A percentile compares a stretch with the other conserved stretches of the same genome.
phyloP scores from a whole-genome alignment of 1,140 invertebrate species.

The Rhopalosiphum maidis region DNA sequence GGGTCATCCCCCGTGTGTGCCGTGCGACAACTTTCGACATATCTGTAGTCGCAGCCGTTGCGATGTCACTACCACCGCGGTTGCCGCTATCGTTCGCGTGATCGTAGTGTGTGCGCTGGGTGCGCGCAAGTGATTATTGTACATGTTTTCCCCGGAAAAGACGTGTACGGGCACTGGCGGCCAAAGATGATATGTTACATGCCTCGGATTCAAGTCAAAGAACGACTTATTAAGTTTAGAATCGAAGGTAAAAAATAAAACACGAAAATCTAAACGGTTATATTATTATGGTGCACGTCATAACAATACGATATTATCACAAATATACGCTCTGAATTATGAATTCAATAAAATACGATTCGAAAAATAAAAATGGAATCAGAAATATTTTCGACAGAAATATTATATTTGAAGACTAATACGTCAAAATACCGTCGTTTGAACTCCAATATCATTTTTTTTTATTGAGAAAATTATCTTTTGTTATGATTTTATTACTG shows the following conservation, averaged over 20 bases:
- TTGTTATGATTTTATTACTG: neutral
- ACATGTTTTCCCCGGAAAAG: constrained; percentile 36
- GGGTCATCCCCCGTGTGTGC: neutral
- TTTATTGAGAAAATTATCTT: neutral
- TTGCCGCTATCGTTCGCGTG: neutral
- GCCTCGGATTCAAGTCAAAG: constrained; percentile 61
- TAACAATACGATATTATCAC: neutral
- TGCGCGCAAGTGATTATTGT: neutral
- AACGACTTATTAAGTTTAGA: constrained; percentile 59
- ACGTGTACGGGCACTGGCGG: neutral
- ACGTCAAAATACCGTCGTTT: neutral
- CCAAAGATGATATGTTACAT: constrained; percentile 61
- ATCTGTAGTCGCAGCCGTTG: neutral
- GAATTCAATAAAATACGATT: no score
- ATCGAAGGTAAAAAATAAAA: constrained; percentile 60
- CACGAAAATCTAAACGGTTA: neutral
- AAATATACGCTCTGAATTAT: neutral
- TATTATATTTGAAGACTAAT: neutral
- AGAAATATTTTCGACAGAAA: neutral
- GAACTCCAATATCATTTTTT: neutral
- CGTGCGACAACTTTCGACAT: neutral
- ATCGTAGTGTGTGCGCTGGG: neutral
- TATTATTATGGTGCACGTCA: neutral
- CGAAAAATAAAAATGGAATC: neutral
- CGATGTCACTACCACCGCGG: neutral